Base-by-base conservation (phyloP, 2,797 vertebrate genomes). In the Lophotriccus pileatus region DNA sequence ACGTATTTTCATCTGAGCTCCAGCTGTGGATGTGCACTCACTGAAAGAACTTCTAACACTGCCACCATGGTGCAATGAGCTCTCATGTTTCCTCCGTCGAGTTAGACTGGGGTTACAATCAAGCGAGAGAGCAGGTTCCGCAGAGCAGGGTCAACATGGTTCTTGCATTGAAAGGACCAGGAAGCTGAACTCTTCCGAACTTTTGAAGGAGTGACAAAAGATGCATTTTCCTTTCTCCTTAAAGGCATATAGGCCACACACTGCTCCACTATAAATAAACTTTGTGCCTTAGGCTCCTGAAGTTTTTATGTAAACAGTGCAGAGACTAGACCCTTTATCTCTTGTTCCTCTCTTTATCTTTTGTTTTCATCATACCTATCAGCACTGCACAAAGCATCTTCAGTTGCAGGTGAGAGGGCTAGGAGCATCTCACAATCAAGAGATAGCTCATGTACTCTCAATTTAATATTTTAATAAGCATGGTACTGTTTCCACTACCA, bases 291-390 rank as follows among this genome's bases (percentile, higher is more conserved):
- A 72, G 69, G 62, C 21, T 91, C 34, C 39, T 28, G 0, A 53
- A 70, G 46, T 32, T 80, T 83, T 80, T 28, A 55, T 12, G 37
- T 62, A 75, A 91, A 79, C 25, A 30, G 23, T 30, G 53, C 25
- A 92, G 69, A 95, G 89, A 69, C 34, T 2, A 86, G 66, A 87
- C 21, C 24, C 37, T 53, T 87, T 74, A 87, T 43, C 63, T 79
- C 86, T 37, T 55, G 16, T 78, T 85, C 63, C 87, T 66, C 41
- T 16, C 32, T 59, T 59, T 36, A 36, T 37, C 74, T 72, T 76
- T 80, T 60, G 50, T 79, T 89, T 90, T 83, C 41, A 46, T 24
- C 66, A 64, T 43, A 76, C 24, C 9, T 72, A 36, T 27, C 84
- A 60, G 25, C 19, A 60, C 32, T 7, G 14, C 18, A 37, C 55